Conservation (phyloP, 2,113 vertebrate species). For the Prochilodus magdalenae region DNA sequence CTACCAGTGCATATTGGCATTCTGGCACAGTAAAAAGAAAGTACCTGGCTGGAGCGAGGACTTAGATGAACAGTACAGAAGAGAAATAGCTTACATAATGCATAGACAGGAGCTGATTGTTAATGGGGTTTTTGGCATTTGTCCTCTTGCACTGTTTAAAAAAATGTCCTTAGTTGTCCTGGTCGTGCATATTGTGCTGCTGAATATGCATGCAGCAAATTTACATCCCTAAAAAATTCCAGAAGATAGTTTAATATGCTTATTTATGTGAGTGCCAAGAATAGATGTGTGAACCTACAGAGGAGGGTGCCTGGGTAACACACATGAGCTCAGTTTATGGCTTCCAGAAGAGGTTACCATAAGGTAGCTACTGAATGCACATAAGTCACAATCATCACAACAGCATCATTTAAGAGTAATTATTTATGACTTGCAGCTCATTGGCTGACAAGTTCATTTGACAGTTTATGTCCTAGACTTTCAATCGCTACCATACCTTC, state of each 20-base stretch:
- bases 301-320: not conserved
- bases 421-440: too few species aligned
- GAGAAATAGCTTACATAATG: not conserved
- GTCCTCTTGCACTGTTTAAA: not conserved
- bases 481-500: too few species aligned
- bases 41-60: too few species aligned
- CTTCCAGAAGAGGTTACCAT: not conserved
- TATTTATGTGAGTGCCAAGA: conserved; percentile 7
- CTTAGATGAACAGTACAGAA: not conserved
- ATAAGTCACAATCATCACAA: too few species aligned
- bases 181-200: not conserved
- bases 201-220: not conserved
- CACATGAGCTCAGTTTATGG: not conserved
- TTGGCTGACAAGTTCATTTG: too few species aligned
- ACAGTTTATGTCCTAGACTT: too few species aligned
- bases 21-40: too few species aligned
- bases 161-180: not conserved
- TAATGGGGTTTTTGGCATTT: not conserved
- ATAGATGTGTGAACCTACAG: not conserved
- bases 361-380: too few species aligned
- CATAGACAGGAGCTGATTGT: not conserved
- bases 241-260: not conserved
- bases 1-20: too few species aligned
- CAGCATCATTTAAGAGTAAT: too few species aligned
- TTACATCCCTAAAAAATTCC: not conserved